phyloP scores from a whole-genome alignment of 2,113 vertebrate genomes.

The Gallinago media region DNA sequence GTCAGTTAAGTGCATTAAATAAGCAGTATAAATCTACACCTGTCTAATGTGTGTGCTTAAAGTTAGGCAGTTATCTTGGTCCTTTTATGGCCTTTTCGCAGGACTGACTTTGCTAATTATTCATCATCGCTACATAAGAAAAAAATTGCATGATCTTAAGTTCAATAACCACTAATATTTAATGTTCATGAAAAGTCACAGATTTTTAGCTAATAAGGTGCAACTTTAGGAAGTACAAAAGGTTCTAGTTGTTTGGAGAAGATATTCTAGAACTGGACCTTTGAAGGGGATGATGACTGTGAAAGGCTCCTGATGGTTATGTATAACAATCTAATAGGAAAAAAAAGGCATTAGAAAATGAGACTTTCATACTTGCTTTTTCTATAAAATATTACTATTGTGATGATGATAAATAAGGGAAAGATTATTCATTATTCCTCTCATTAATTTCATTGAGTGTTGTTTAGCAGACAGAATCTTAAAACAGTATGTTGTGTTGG shows the following conservation, averaged over 20 bases:
- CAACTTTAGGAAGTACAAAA: background rate
- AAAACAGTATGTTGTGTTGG: background rate
- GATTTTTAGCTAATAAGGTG: background rate
- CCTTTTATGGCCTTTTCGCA: background rate
- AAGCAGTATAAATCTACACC: background rate
- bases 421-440: background rate
- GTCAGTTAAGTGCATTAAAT: background rate
- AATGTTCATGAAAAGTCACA: background rate
- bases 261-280: background rate
- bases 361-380: background rate
- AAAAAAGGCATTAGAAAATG: background rate
- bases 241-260: background rate
- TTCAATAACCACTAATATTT: background rate
- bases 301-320: background rate
- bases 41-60: background rate
- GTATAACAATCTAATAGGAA: background rate
- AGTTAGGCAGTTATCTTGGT: background rate
- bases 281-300: background rate
- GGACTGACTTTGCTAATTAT: background rate
- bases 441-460: background rate
- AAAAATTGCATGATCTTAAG: background rate
- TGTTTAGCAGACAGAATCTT: background rate
- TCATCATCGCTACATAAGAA: background rate
- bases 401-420: background rate
- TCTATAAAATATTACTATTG: background rate